Evolutionary conservation across 2,797 vertebrate genomes (phyloP).

Genomic region (Jordanella pulchra): DNA sequence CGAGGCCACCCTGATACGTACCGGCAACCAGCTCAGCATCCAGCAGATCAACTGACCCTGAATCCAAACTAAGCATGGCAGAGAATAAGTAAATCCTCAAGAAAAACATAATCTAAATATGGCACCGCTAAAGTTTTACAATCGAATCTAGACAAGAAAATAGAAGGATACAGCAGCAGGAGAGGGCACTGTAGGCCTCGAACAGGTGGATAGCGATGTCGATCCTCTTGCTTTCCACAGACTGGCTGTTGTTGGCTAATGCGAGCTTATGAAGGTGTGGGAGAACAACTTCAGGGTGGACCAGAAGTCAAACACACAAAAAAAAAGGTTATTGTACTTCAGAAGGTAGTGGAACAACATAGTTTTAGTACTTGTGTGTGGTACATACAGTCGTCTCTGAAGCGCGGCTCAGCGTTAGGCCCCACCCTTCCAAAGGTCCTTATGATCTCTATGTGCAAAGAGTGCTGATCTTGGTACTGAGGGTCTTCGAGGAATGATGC

Average conservation of each 20-base stretch:
- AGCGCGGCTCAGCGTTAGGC: constrained; percentile 95
- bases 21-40: constrained; percentile 29
- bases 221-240: constrained; percentile 90
- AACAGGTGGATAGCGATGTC: constrained; percentile 96
- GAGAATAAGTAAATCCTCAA: constrained; percentile 48
- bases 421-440: constrained; percentile 96
- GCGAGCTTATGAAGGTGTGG: constrained; percentile 97
- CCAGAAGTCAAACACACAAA: neutral
- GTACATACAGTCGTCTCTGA: constrained; percentile 95
- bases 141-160: neutral
- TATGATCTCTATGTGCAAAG: constrained; percentile 97
- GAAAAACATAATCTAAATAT: constrained; percentile 23
- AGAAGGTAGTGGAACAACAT: neutral
- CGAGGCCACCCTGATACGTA: constrained; percentile 39
- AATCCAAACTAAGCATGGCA: constrained; percentile 36
- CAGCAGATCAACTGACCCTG: constrained; percentile 19
- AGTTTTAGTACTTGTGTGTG: neutral
- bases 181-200: constrained; percentile 97
- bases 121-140: neutral
- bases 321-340: neutral
- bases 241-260: constrained; percentile 93
- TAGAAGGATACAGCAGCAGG: constrained; percentile 98
- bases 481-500: constrained; percentile 97
- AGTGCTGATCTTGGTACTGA: constrained; percentile 98
- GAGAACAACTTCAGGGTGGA: constrained; percentile 88